These are phyloP conservation scores for Macquaria australasica DNA, from an alignment of 2,113 vertebrate species.

Conservation along the genomic window DNA sequence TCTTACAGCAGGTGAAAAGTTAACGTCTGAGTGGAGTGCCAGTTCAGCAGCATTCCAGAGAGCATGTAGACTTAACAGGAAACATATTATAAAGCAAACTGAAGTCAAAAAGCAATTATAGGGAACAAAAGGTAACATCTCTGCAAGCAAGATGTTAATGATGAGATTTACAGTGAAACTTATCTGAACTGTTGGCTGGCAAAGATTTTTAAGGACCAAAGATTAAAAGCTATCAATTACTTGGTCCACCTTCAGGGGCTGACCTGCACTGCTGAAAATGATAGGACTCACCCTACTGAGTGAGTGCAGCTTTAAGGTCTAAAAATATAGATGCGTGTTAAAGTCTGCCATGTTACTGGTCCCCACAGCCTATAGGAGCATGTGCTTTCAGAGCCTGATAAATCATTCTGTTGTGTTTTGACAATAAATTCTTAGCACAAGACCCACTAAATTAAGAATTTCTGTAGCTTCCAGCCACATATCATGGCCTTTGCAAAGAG, in stretches of 20 bases:
- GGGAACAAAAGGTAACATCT: constrained; percentile 2
- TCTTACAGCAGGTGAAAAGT: not conserved
- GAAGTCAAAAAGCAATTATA: not conserved
- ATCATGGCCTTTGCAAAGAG: not conserved
- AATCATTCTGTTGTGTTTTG: not conserved
- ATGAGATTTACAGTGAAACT: not conserved
- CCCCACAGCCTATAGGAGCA: not conserved
- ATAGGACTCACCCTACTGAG: not conserved
- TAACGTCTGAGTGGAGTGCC: not conserved
- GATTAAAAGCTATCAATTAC: constrained; percentile 19
- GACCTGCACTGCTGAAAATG: not conserved
- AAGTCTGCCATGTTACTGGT: not conserved
- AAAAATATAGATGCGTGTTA: not conserved
- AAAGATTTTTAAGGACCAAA: constrained; percentile 14
- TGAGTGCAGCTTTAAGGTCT: not conserved
- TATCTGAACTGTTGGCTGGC: constrained; percentile 4
- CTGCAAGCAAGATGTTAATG: not conserved
- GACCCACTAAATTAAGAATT: not conserved
- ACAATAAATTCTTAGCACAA: not conserved
- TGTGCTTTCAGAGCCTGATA: not conserved
- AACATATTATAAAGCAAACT: not conserved
- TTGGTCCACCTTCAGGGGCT: not conserved
- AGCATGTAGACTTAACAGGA: not conserved
- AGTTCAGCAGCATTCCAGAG: not conserved
- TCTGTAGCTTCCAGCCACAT: not conserved